Conservation (phyloP, 2,797 vertebrate species). For the Hydrophis major region DNA sequence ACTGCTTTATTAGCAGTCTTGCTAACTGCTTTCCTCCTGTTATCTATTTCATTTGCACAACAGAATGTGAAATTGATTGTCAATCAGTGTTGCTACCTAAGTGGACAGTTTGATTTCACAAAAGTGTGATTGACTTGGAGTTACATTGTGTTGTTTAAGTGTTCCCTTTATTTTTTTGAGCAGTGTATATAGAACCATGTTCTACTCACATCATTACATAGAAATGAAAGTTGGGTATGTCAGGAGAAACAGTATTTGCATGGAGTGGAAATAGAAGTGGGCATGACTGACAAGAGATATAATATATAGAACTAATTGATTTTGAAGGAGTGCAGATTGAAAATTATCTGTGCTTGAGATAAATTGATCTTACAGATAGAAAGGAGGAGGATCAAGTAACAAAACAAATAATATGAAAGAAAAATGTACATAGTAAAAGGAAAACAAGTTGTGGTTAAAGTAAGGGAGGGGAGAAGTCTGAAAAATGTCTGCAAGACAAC, state of each 20-base stretch:
- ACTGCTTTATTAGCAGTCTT: no score
- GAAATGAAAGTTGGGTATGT: neutral
- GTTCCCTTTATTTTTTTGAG: no score
- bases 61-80: no score
- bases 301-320: neutral
- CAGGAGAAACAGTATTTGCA: neutral
- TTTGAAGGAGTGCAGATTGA: neutral
- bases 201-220: neutral
- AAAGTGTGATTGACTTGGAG: no score
- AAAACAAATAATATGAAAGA: neutral
- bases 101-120: no score
- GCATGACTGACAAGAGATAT: neutral
- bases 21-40: no score
- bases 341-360: neutral
- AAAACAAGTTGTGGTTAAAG: neutral
- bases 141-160: no score
- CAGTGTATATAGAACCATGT: neutral
- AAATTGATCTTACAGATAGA: neutral
- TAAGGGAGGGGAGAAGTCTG: neutral
- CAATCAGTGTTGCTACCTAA: no score
- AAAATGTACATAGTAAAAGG: neutral
- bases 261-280: neutral
- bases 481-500: neutral
- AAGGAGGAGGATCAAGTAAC: neutral
- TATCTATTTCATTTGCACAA: no score